A percentile compares a stretch with the other conserved stretches of the same genome.
These are phyloP conservation scores for Eufriesea mexicana DNA, from an alignment of 1,140 invertebrate species.

Conservation along the genomic window DNA sequence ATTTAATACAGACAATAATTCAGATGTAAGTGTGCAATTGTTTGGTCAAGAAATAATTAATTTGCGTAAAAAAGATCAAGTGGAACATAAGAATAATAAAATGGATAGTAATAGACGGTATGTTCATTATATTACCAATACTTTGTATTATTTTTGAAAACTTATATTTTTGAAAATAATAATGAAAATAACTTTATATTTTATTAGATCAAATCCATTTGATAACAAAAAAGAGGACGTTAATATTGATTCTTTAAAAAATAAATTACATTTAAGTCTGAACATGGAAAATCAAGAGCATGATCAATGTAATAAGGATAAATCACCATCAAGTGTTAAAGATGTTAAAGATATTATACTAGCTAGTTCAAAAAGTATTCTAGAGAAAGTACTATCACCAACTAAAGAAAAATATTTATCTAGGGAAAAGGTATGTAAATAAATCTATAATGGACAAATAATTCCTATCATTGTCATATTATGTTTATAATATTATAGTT, in stretches of 20 bases:
- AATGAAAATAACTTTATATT: slow-evolving; percentile 12
- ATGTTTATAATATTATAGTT: background rate
- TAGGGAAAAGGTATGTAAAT: slow-evolving; percentile 77
- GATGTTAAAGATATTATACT: slow-evolving; percentile 90
- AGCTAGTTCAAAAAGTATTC: slow-evolving; percentile 88
- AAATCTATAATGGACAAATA: background rate
- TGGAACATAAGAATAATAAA: slow-evolving; percentile 79
- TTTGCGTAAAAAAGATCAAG: slow-evolving; percentile 82
- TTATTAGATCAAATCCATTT: slow-evolving; percentile 79
- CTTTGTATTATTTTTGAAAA: background rate
- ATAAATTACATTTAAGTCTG: slow-evolving; percentile 78
- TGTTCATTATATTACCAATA: slow-evolving; percentile 16
- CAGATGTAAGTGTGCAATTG: slow-evolving; percentile 88
- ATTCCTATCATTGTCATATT: background rate
- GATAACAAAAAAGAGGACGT: slow-evolving; percentile 80
- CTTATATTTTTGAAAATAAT: background rate
- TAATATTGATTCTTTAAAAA: slow-evolving; percentile 77
- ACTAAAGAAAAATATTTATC: slow-evolving; percentile 85
- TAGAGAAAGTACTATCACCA: slow-evolving; percentile 91
- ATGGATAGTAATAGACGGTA: slow-evolving; percentile 79
- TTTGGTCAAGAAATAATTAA: slow-evolving; percentile 88
- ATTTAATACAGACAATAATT: slow-evolving; percentile 89
- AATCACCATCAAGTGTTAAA: slow-evolving; percentile 84
- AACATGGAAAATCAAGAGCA: slow-evolving; percentile 78
- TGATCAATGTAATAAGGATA: slow-evolving; percentile 78